phyloP scores from a whole-genome alignment of 2,113 vertebrate species.

The Cromileptes altivelis region DNA sequence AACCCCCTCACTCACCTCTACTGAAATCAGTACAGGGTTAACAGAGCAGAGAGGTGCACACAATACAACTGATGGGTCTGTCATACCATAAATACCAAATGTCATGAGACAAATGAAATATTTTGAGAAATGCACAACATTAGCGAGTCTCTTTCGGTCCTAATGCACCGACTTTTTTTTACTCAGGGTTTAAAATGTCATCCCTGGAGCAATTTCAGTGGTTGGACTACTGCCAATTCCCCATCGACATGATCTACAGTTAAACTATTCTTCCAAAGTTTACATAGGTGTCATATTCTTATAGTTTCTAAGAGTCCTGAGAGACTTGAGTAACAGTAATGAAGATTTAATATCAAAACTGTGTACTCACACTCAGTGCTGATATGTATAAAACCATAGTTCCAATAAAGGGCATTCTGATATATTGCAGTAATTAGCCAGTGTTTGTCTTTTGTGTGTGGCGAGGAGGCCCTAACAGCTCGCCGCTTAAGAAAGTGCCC shows the following conservation, averaged over 20 bases:
- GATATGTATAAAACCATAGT: constrained; percentile 10
- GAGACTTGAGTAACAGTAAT: constrained; percentile 35
- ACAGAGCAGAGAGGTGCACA: neutral
- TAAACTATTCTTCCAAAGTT: constrained; percentile 19
- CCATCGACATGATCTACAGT: constrained; percentile 31
- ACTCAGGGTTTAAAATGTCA: constrained; percentile 42
- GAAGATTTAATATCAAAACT: constrained; percentile 57
- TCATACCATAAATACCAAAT: neutral
- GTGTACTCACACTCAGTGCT: neutral
- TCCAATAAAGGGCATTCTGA: constrained; percentile 27
- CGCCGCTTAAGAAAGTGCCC: constrained; percentile 25
- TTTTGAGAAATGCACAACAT: neutral
- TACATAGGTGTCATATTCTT: constrained; percentile 42
- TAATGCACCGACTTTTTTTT: neutral
- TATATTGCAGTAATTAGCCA: constrained; percentile 39
- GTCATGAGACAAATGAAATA: neutral
- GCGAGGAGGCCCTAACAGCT: constrained; percentile 9
- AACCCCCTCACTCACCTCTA: constrained; percentile 5
- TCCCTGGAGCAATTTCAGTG: constrained; percentile 12
- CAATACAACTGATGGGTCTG: neutral
- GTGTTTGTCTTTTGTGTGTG: constrained; percentile 46
- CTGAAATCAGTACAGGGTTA: neutral
- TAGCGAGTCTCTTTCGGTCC: neutral
- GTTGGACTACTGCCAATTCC: constrained; percentile 45
- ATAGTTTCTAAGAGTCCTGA: neutral